A percentile compares a stretch with the other conserved stretches of the same genome.
Conservation (phyloP, 2,888 invertebrate species). For the Diaphora mendica region DNA sequence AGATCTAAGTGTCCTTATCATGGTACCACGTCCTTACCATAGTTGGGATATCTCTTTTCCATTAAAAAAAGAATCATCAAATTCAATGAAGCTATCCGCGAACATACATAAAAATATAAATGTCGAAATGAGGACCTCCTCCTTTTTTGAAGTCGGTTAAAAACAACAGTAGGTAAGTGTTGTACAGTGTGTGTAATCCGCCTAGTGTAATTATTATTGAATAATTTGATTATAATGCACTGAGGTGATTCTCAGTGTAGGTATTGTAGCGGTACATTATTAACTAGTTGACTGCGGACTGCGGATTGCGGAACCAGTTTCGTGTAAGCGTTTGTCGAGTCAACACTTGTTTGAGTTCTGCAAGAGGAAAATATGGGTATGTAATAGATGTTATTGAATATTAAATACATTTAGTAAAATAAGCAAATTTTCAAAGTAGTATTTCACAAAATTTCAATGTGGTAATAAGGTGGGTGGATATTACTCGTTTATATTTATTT, state of each 20-base stretch:
- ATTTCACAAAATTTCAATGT: too few species aligned
- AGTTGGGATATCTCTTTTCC: too few species aligned
- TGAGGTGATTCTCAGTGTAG: neutral
- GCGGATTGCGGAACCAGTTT: slow-evolving; percentile 21
- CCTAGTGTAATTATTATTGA: slow-evolving; percentile 15
- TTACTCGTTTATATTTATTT: neutral
- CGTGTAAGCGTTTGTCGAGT: neutral
- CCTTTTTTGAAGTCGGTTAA: too few species aligned
- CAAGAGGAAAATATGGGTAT: slow-evolving; percentile 14
- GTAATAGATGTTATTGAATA: neutral
- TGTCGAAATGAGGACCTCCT: too few species aligned
- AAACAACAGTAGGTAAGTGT: neutral
- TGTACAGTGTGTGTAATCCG: neutral
- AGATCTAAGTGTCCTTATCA: too few species aligned
- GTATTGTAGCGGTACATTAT: neutral
- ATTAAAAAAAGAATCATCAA: too few species aligned
- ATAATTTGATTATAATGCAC: slow-evolving; percentile 19
- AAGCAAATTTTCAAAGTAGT: neutral
- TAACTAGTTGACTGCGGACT: neutral
- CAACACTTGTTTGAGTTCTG: slow-evolving; percentile 8
- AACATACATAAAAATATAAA: too few species aligned
- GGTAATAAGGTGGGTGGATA: too few species aligned
- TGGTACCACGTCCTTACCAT: too few species aligned
- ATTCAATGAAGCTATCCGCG: too few species aligned
- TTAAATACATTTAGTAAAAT: neutral